Evolutionary conservation across 2,888 invertebrate genomes (phyloP).

Genomic region (Napeogenes sylphis): DNA sequence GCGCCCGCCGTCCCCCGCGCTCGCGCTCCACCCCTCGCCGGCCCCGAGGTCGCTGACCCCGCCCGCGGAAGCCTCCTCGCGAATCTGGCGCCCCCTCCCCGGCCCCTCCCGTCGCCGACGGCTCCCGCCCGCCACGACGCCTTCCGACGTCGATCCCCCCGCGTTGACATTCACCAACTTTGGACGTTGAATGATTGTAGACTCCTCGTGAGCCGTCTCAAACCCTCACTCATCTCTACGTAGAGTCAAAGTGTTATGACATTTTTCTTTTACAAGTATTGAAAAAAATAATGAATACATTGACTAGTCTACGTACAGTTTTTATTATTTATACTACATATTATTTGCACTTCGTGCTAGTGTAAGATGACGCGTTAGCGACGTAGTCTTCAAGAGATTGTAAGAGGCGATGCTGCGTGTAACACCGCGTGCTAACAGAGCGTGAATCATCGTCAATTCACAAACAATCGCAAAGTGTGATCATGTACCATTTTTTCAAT

Average conservation of each 20-base stretch:
- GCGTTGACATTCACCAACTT: constrained; percentile 54
- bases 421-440: background rate
- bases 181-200: constrained; percentile 54
- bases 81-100: constrained; percentile 52
- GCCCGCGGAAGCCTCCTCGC: constrained; percentile 74
- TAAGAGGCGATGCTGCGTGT: constrained; percentile 13
- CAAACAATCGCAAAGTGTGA: background rate
- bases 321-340: background rate
- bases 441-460: constrained; percentile 12
- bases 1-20: constrained; percentile 67
- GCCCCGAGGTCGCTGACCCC: constrained; percentile 71
- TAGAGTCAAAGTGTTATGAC: background rate
- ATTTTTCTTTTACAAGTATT: background rate
- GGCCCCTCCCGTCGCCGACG: constrained; percentile 35
- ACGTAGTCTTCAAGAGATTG: constrained; percentile 2
- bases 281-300: background rate
- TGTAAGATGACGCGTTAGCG: background rate
- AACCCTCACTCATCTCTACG: constrained; percentile 6
- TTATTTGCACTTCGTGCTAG: background rate
- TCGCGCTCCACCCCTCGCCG: constrained; percentile 56
- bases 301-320: background rate
- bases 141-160: constrained; percentile 29
- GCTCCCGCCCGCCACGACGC: constrained; percentile 35
- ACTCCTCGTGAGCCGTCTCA: constrained; percentile 23
- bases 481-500: no score